These are phyloP conservation scores for Pelmatolapia mariae DNA, from an alignment of 2,113 vertebrate genomes.

Conservation along the genomic window DNA sequence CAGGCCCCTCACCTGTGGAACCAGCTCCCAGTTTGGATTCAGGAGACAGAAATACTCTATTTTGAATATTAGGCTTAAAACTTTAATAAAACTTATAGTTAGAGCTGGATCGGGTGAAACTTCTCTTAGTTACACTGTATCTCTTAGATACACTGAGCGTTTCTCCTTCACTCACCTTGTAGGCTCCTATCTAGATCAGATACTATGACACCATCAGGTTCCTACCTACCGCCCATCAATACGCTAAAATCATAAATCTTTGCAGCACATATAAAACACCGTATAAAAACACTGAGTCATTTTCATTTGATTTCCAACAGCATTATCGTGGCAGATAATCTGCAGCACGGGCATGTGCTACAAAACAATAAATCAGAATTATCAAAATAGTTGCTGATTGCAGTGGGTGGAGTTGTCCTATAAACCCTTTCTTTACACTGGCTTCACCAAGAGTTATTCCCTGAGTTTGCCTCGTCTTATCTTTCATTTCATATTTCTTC, in stretches of 20 bases:
- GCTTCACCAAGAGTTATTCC: not conserved
- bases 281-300: not conserved
- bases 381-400: not conserved
- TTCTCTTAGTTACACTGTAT: not conserved
- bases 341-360: not conserved
- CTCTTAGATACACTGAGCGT: not conserved
- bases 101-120: not conserved
- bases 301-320: not conserved
- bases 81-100: not conserved
- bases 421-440: not conserved
- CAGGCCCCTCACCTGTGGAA: not conserved
- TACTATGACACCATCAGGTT: not conserved
- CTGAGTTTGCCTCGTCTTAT: not conserved
- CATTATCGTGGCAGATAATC: not conserved
- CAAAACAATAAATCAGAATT: not conserved
- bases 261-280: not conserved
- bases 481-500: not conserved
- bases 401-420: not conserved
- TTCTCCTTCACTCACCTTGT: not conserved
- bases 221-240: not conserved
- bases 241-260: not conserved
- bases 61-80: not conserved
- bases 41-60: not conserved
- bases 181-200: not conserved
- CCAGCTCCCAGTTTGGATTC: not conserved